These are phyloP conservation scores for Corbicula japonica DNA, from an alignment of 2,888 invertebrate genomes.

Conservation along the genomic window DNA sequence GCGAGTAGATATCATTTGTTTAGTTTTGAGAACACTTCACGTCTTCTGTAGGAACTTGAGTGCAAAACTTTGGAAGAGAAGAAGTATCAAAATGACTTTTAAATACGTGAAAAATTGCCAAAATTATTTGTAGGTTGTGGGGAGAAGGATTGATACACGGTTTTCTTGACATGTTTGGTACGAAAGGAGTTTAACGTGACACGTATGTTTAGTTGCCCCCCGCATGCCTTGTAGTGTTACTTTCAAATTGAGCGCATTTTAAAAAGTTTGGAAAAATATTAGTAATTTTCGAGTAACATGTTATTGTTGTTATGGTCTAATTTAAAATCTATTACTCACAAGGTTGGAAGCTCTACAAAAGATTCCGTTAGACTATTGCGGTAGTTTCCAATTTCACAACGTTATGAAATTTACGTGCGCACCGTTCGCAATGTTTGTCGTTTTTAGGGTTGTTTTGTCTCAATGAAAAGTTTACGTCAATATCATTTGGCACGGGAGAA, in stretches of 20 bases:
- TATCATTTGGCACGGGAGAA: too few species aligned
- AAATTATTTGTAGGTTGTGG: slow-evolving; percentile 10
- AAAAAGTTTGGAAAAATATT: too few species aligned
- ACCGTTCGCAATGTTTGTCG: too few species aligned
- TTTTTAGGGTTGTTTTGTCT: too few species aligned
- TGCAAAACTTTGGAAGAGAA: slow-evolving; percentile 17
- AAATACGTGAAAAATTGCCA: slow-evolving; percentile 45
- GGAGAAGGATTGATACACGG: slow-evolving; percentile 32
- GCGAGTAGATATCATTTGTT: slow-evolving; percentile 45
- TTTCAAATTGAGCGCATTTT: background rate
- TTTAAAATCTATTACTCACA: too few species aligned
- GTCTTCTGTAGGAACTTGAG: slow-evolving; percentile 32
- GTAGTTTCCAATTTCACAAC: too few species aligned
- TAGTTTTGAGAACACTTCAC: slow-evolving; percentile 42
- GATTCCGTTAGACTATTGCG: too few species aligned
- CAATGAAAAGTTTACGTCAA: too few species aligned
- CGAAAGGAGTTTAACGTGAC: slow-evolving; percentile 26
- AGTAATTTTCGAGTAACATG: too few species aligned
- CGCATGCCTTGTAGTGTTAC: background rate
- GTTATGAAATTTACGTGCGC: too few species aligned
- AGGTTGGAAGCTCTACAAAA: too few species aligned
- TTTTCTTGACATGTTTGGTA: slow-evolving; percentile 23
- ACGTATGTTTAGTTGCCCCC: slow-evolving; percentile 43
- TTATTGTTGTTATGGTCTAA: too few species aligned
- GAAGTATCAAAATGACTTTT: slow-evolving; percentile 54